Evolutionary conservation across 2,888 invertebrate genomes (phyloP), one percentile per base, ranked within the genome.

Genomic region (Dendrolimus pini): DNA sequence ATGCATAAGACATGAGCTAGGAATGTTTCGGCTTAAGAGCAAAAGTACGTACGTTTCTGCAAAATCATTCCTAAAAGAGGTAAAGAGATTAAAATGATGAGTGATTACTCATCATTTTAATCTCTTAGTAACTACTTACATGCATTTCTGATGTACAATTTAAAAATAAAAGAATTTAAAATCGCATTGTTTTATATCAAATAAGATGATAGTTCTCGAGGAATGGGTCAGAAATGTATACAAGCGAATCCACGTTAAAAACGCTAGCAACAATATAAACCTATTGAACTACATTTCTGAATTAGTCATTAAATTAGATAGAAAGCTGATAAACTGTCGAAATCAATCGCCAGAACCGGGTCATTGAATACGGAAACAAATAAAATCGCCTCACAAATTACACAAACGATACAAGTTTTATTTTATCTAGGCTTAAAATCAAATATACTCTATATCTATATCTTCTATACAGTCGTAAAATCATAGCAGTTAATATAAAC

Each of bases 41-140:
- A 30, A 6, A 30, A 55, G 59, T 54, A 41, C 55, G 58, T 56
- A 69, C 65, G 63, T 70, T 69, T 69, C 67, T 66, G 58, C 61
- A 69, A 63, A 68, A 70, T 61, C 67, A 65, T 60, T 56, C 55
- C 59, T 59, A 62, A 70, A 62, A 65, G 62, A 67, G 60, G 58
- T 60, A 61, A 59, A 74, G 70, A 71, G 65, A 63, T 56, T 69
- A 64, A 58, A 62, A 65, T 72, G 76, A 77, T 73, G 76, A 55
- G 41, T 55, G 41, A n/a, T 8, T 55, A 14, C 1, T 14, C 14
- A 14, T 14, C 14, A 14, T 14, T 14, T 14, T 14, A 14, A 14
- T 14, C 14, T 14, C 14, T 14, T 14, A 55, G 41, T 55, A 55
- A n/a, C 8, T 55, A 41, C 41, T n/a, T 41, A 41, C 41, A 55